Percentiles rank a stretch among this genome's conserved stretches.
phyloP scores from a whole-genome alignment of 2,888 invertebrate genomes.

The Cataglyphis albicans region DNA sequence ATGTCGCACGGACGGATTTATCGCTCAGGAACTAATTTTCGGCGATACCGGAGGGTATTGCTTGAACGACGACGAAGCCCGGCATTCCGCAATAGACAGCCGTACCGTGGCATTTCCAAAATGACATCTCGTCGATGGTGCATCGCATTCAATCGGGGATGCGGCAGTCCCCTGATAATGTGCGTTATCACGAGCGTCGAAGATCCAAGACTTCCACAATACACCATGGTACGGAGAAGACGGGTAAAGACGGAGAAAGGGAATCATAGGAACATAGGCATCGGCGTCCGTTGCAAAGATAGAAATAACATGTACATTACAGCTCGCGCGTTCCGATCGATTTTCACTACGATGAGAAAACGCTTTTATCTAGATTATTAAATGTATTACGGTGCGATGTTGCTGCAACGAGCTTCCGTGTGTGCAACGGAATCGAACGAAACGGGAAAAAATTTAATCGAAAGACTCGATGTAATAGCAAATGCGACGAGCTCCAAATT shows the following conservation, averaged over 20 bases:
- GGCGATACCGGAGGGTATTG: slow-evolving; percentile 4
- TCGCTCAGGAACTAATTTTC: slow-evolving; percentile 39
- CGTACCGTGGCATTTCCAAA: slow-evolving; percentile 32
- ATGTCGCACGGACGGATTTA: slow-evolving; percentile 30
- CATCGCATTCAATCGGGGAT: slow-evolving; percentile 46
- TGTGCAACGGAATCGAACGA: slow-evolving; percentile 18
- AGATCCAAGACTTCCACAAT: slow-evolving; percentile 50
- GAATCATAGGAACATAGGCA: slow-evolving; percentile 19
- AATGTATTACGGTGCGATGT: slow-evolving; percentile 19
- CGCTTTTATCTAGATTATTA: slow-evolving; percentile 50
- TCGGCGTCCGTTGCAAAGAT: not conserved
- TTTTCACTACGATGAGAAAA: slow-evolving; percentile 19
- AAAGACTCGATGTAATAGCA: not conserved
- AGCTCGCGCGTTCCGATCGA: slow-evolving; percentile 18
- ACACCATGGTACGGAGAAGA: not conserved
- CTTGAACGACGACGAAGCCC: not conserved
- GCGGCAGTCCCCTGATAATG: slow-evolving; percentile 53
- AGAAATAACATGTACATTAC: slow-evolving; percentile 38
- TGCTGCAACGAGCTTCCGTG: slow-evolving; percentile 5
- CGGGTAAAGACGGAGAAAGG: not conserved
- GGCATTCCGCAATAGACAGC: slow-evolving; percentile 20
- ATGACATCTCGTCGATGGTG: slow-evolving; percentile 47
- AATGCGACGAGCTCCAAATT: not conserved
- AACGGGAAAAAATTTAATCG: slow-evolving; percentile 18
- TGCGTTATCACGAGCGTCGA: slow-evolving; percentile 57